Base-by-base conservation (phyloP, 2,888 invertebrate species). In the Euclidia mi region DNA sequence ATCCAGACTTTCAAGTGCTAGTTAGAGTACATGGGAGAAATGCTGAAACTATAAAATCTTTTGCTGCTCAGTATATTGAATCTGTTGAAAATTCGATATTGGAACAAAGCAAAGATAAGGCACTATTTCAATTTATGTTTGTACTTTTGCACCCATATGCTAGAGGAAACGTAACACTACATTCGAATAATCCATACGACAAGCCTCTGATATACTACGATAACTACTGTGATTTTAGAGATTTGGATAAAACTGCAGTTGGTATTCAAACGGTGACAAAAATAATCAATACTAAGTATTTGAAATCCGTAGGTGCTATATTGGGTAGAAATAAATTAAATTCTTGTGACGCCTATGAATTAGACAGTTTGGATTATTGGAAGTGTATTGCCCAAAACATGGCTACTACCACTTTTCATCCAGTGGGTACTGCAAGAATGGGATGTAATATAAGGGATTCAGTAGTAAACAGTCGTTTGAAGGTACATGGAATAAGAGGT, bases 121-220 rank as follows among this genome's bases (percentile, higher is more conserved):
- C 70, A 25, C 4, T 70, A 2, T 15, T 56, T 15, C 15, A 28
- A 1, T n/a, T 57, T n/a, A 0, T 3, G 0, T 32, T 37, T 6
- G 10, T 47, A 29, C 14, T 60, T 10, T 11, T 64, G 3, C 32
- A 20, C 28, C 70, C 70, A n/a, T 31, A 40, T 47, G 60, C 70
- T 1, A 56, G 57, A 51, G 64, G 68, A 12, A 56, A 59, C 3
- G 58, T 71, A 45, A 47, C 71, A 0, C 48, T 70, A 38, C 40
- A 63, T 50, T 34, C 70, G 47, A 65, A 55, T 55, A 12, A 60
- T 62, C 44, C 61, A 9, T 38, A 89, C 17, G 56, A 71, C 15
- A 2, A 92, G 11, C 79, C 96, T 1, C 88, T 58, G 0, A 68
- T 71, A 32, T 71, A 59, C 17, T 56, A 56, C 11, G 25, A 71